phyloP scores from a whole-genome alignment of 64 coral and sea anemone species.

The Catalaphyllia jardinei region DNA sequence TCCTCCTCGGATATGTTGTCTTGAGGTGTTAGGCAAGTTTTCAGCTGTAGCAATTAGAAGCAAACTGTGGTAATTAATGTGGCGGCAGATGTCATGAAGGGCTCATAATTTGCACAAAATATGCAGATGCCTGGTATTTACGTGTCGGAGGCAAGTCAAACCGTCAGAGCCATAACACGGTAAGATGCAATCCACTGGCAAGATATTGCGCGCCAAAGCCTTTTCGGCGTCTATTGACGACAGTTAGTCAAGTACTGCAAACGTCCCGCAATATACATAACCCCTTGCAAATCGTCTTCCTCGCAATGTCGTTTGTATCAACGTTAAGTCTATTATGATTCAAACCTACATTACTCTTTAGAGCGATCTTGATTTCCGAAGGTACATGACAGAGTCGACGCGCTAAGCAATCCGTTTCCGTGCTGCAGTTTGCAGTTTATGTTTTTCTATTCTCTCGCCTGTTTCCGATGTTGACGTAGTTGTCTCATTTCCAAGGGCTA shows the following conservation, averaged over 20 bases:
- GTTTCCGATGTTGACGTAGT: background rate
- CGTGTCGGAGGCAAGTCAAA: constrained; percentile 1
- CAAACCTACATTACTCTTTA: background rate
- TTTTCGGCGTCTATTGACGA: background rate
- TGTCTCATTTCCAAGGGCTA: background rate
- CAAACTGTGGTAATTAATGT: constrained; percentile 1
- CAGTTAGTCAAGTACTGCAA: background rate
- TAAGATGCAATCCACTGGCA: background rate
- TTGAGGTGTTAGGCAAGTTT: background rate
- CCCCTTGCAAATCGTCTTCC: background rate
- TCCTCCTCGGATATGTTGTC: background rate
- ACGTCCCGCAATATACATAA: background rate
- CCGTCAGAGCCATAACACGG: constrained; percentile 17
- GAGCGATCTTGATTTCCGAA: background rate
- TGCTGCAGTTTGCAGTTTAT: background rate
- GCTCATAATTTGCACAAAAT: background rate
- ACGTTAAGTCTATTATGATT: background rate
- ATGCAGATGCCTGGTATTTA: constrained; percentile 35
- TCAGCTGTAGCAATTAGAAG: background rate
- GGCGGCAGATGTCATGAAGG: constrained; percentile 22
- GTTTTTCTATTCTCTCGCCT: background rate
- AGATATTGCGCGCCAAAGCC: background rate
- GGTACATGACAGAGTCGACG: background rate
- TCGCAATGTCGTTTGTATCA: background rate
- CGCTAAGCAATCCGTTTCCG: background rate